These are phyloP conservation scores for Apodemia duryi DNA, from an alignment of 2,888 invertebrate species.

Conservation along the genomic window DNA sequence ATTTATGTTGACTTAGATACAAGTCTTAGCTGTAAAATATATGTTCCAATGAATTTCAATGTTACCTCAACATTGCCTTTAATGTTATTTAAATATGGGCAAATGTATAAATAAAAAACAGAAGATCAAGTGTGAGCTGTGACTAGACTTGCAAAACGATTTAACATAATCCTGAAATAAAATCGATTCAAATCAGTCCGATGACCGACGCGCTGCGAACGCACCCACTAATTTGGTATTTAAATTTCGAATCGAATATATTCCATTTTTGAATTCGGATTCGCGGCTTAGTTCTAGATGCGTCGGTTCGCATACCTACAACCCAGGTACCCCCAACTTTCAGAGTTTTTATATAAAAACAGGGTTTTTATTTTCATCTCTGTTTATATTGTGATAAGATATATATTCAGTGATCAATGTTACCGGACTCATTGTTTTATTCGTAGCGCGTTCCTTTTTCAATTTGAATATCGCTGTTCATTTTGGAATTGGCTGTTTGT, in stretches of 20 bases:
- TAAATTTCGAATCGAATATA: constrained; percentile 54
- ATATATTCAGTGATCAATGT: constrained; percentile 21
- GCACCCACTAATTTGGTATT: constrained; percentile 71
- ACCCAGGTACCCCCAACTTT: constrained; percentile 18
- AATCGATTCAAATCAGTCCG: constrained; percentile 60
- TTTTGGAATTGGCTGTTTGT: constrained; percentile 72
- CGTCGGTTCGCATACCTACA: constrained; percentile 46
- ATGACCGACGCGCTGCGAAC: constrained; percentile 58
- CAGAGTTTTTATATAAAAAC: neutral
- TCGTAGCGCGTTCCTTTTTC: constrained; percentile 71
- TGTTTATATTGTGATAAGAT: constrained; percentile 17
- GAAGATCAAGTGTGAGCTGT: constrained; percentile 21
- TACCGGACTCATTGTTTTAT: constrained; percentile 59
- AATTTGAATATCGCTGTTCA: constrained; percentile 76
- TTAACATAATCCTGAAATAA: constrained; percentile 38
- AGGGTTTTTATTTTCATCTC: constrained; percentile 19
- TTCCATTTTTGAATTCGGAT: constrained; percentile 65
- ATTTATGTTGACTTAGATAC: constrained; percentile 11
- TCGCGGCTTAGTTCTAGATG: constrained; percentile 50
- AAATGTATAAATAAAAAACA: constrained; percentile 16
- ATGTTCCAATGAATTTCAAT: constrained; percentile 6
- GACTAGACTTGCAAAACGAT: constrained; percentile 17
- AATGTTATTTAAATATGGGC: constrained; percentile 13
- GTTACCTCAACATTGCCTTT: neutral
- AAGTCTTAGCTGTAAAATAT: neutral